Conservation (phyloP, 2,888 invertebrate genomes). For the Cotesia congregata region DNA sequence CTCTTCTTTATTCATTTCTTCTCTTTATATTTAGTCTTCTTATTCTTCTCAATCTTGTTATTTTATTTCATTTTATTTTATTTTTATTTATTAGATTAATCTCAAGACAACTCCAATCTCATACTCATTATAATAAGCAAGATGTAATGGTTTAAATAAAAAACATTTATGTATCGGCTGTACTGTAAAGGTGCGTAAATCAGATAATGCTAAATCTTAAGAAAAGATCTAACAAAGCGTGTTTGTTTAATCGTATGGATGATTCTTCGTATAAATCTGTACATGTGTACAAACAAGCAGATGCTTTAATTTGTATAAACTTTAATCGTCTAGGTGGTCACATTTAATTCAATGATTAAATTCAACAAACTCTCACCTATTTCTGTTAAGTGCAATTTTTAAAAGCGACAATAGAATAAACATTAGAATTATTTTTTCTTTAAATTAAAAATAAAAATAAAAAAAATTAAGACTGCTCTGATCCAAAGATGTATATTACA, state of each 20-base stretch:
- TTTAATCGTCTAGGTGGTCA: constrained; percentile 26
- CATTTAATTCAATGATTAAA: constrained; percentile 31
- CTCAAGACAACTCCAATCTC: neutral
- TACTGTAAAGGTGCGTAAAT: constrained; percentile 15
- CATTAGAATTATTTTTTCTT: neutral
- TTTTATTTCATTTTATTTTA: neutral
- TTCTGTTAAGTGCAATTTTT: neutral
- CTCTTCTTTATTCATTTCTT: neutral
- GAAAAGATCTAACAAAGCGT: constrained; percentile 39
- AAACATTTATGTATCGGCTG: neutral
- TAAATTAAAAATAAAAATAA: constrained; percentile 30
- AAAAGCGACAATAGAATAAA: neutral
- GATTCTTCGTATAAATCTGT: constrained; percentile 17
- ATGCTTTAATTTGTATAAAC: constrained; percentile 41
- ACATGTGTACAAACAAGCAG: neutral
- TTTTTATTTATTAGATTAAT: neutral
- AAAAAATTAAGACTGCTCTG: constrained; percentile 28
- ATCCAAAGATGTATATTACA: constrained; percentile 46
- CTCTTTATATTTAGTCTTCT: neutral
- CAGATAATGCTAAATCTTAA: constrained; percentile 33
- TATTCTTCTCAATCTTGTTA: neutral
- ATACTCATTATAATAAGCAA: neutral
- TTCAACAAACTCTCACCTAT: constrained; percentile 29
- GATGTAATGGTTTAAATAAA: neutral
- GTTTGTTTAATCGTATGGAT: constrained; percentile 31